Percentiles rank a stretch among this genome's conserved stretches.
Conservation (phyloP, 2,888 invertebrate species). For the Phanerotoma sp. region DNA sequence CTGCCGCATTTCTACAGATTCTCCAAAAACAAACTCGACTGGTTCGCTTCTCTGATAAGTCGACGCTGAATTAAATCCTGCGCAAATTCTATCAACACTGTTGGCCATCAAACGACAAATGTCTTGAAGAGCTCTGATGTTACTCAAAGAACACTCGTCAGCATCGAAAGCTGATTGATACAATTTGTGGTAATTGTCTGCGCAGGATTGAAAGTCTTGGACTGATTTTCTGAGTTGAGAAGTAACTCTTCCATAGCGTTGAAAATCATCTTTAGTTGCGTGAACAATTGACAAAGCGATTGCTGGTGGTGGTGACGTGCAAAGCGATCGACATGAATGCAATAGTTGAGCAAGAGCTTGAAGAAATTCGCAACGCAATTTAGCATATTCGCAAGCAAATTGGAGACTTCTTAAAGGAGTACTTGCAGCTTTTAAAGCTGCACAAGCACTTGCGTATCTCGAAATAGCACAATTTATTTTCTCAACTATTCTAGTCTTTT, state of each 20-base stretch:
- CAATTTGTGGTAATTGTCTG: slow-evolving; percentile 73
- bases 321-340: slow-evolving; percentile 73
- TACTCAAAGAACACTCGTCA: slow-evolving; percentile 74
- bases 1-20: slow-evolving; percentile 53
- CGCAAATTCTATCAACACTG: slow-evolving; percentile 72
- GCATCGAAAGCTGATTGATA: slow-evolving; percentile 86
- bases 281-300: slow-evolving; percentile 83
- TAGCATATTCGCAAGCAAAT: slow-evolving; percentile 77
- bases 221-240: slow-evolving; percentile 73
- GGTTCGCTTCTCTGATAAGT: slow-evolving; percentile 41
- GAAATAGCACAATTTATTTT: slow-evolving; percentile 52
- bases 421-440: slow-evolving; percentile 65
- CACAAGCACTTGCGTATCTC: slow-evolving; percentile 53
- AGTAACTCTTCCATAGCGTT: slow-evolving; percentile 77
- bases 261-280: slow-evolving; percentile 74
- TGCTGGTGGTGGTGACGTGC: slow-evolving; percentile 91
- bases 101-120: slow-evolving; percentile 75
- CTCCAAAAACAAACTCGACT: slow-evolving; percentile 48
- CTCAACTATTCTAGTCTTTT: slow-evolving; percentile 45
- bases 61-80: slow-evolving; percentile 42
- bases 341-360: slow-evolving; percentile 67
- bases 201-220: slow-evolving; percentile 70
- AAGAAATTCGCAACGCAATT: slow-evolving; percentile 74
- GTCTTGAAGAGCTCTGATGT: slow-evolving; percentile 70
- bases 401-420: slow-evolving; percentile 66